Base-by-base conservation (phyloP, 1,140 invertebrate species). In the Drosophila kohkoa region DNA sequence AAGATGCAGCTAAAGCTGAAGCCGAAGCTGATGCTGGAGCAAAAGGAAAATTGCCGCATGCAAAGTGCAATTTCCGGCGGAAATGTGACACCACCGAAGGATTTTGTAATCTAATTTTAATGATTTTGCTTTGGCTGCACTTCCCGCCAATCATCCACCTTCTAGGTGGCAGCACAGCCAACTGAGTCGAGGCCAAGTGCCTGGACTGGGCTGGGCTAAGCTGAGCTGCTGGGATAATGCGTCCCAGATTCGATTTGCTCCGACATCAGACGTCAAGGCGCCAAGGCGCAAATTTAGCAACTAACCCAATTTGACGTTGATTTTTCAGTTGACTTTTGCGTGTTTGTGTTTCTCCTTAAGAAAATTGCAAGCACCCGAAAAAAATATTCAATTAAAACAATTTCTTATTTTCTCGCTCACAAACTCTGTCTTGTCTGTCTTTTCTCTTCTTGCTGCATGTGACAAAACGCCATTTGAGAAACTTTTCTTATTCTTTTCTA, bases 21-120 rank as follows among this genome's bases (percentile, higher is more conserved):
- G 35, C 35, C 8, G 20, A 28, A 62, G 46, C 63, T 66, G 13
- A 41, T 74, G 58, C 30, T 48, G 49, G 20, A 25, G 57, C 72
- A 57, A 63, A 62, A 46, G 45, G 38, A 32, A 57, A 13, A 45
- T 32, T 41, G 74, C 65, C 81, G 77, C 82, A 88, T 67, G 83
- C 80, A 88, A 87, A 88, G 83, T 88, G 85, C 83, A 88, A 88
- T 88, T 88, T 88, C 83, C 83, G 85, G 57, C 86, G 85, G 85
- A 88, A 88, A 88, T 88, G 85, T 81, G 83, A 88, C 85, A 83
- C 77, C 77, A 72, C 64, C 74, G 68, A 64, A 74, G 81, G 74
- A 88, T 88, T 88, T 70, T 77, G 83, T 87, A 88, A 88, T 88
- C 77, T 78, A 89, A 88, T 88, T 88, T 88, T 88, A 88, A 88